Conservation (phyloP, 2,113 vertebrate species). For the Todiramphus saurophagus region DNA sequence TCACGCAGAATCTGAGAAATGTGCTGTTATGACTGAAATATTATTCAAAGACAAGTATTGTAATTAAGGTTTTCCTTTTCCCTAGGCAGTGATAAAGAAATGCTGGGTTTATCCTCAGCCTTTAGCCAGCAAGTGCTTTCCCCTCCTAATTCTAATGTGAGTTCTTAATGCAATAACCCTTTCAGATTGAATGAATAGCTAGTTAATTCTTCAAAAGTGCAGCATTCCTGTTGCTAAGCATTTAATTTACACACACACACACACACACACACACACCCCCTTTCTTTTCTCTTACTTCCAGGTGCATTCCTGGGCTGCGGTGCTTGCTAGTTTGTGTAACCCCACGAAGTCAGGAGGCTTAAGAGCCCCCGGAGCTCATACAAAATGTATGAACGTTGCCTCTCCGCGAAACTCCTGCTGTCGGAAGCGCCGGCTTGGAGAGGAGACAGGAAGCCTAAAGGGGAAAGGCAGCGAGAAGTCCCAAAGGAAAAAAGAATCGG, state of each 20-base stretch:
- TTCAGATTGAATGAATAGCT: conserved; percentile 62
- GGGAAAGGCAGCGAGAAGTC: conserved; percentile 6
- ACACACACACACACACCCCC: not conserved
- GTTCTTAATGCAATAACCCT: conserved; percentile 63
- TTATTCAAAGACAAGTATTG: conserved; percentile 78
- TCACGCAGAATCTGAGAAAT: conserved; percentile 75
- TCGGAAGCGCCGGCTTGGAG: not conserved
- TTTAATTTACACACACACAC: not conserved
- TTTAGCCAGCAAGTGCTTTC: conserved; percentile 56
- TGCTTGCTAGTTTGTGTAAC: conserved; percentile 9
- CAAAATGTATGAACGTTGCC: conserved; percentile 31
- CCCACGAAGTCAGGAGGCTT: conserved; percentile 53
- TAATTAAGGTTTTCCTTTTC: conserved; percentile 77
- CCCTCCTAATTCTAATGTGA: conserved; percentile 58
- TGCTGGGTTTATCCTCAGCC: conserved; percentile 58
- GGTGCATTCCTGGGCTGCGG: conserved; percentile 15
- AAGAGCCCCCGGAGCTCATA: conserved; percentile 47
- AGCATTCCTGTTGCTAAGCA: conserved; percentile 61
- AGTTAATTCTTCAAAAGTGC: conserved; percentile 65
- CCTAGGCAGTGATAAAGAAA: conserved; percentile 69
- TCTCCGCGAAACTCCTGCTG: conserved; percentile 40
- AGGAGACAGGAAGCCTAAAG: conserved; percentile 34
- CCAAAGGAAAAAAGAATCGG: not conserved
- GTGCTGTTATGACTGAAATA: conserved; percentile 76
- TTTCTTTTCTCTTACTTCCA: conserved; percentile 26